These are phyloP conservation scores for Tenthredo livida DNA, from an alignment of 2,888 invertebrate genomes.

Conservation along the genomic window DNA sequence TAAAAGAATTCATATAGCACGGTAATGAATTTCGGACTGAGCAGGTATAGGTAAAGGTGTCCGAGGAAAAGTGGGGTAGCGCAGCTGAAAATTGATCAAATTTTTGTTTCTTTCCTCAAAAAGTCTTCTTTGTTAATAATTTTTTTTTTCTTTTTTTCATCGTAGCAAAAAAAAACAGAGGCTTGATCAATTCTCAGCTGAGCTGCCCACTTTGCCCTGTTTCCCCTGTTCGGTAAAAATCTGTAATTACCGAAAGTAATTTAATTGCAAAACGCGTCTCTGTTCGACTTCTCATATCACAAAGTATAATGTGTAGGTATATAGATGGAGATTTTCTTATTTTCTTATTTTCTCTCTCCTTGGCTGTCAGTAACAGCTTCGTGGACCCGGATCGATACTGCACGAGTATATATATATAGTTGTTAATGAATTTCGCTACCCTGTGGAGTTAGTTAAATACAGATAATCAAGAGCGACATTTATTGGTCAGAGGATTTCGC, in stretches of 20 bases:
- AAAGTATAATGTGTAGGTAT: neutral
- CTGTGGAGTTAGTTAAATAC: neutral
- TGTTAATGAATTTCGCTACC: slow-evolving; percentile 37
- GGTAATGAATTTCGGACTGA: too few relatives aligned
- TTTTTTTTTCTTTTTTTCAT: too few relatives aligned
- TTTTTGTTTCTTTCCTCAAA: too few relatives aligned
- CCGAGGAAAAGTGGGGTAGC: too few relatives aligned
- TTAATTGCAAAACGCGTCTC: neutral
- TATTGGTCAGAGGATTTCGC: neutral
- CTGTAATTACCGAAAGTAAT: neutral
- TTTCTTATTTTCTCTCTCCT: neutral
- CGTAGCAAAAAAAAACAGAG: too few relatives aligned
- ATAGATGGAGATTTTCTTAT: neutral
- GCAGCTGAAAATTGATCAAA: too few relatives aligned
- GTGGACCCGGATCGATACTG: neutral
- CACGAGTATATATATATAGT: neutral
- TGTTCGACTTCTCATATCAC: neutral
- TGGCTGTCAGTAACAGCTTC: neutral
- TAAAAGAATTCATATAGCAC: too few relatives aligned
- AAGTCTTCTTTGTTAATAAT: too few relatives aligned
- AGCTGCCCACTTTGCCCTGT: too few relatives aligned
- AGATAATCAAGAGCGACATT: slow-evolving; percentile 30
- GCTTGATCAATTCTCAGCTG: too few relatives aligned
- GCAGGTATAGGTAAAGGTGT: too few relatives aligned
- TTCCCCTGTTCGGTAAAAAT: neutral